A percentile compares a stretch with the other conserved stretches of the same genome.
These are phyloP conservation scores for Cyclophora albipunctata DNA, from an alignment of 2,888 invertebrate species.

Conservation along the genomic window DNA sequence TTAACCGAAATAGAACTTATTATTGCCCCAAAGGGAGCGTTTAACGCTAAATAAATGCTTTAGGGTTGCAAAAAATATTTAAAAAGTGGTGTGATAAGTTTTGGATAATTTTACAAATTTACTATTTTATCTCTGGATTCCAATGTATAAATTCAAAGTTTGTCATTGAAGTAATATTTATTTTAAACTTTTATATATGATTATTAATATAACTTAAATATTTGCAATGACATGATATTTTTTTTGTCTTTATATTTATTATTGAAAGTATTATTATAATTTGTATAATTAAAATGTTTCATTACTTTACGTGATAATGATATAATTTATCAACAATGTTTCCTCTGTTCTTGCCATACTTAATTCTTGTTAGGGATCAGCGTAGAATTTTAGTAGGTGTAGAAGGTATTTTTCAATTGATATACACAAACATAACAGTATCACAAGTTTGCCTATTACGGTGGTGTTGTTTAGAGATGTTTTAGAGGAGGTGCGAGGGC, in stretches of 20 bases:
- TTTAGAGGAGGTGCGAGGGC: constrained; percentile 49
- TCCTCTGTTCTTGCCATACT: constrained; percentile 72
- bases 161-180: constrained; percentile 38
- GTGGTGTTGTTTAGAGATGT: constrained; percentile 66
- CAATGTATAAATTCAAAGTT: constrained; percentile 64
- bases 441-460: constrained; percentile 64
- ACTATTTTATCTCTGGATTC: constrained; percentile 74
- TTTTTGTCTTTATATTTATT: constrained; percentile 26
- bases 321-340: constrained; percentile 47
- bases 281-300: constrained; percentile 37
- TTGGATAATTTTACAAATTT: constrained; percentile 76
- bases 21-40: constrained; percentile 74
- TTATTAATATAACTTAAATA: constrained; percentile 34
- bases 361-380: constrained; percentile 63
- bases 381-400: constrained; percentile 62
- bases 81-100: constrained; percentile 75
- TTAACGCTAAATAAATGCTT: constrained; percentile 73
- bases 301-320: constrained; percentile 49
- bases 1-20: constrained; percentile 70
- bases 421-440: constrained; percentile 67
- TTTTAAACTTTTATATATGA: constrained; percentile 24
- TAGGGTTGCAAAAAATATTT: constrained; percentile 71
- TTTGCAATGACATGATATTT: constrained; percentile 43
- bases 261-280: constrained; percentile 52
- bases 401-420: constrained; percentile 66